A percentile compares a stretch with the other conserved stretches of the same genome.
These are phyloP conservation scores for Antheraea yamamai DNA, from an alignment of 2,888 invertebrate species.

Conservation along the genomic window DNA sequence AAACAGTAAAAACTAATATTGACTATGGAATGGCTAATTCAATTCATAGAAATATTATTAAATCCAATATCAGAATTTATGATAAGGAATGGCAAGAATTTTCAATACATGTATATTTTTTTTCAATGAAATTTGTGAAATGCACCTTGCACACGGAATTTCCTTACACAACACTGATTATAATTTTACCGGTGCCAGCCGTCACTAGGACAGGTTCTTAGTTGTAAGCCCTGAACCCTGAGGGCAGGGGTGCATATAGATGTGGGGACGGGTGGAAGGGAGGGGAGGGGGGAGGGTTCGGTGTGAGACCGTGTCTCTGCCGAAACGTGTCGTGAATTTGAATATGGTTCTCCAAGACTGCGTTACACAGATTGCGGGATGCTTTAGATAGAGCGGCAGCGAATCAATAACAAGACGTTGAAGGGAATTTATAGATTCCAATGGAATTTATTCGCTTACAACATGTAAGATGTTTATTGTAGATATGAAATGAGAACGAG, in stretches of 20 bases:
- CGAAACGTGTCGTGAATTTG: constrained; percentile 11
- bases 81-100: too few species aligned
- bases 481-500: too few species aligned
- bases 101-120: too few species aligned
- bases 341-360: background rate
- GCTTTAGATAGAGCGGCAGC: background rate
- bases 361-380: constrained; percentile 11
- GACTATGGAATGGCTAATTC: too few species aligned
- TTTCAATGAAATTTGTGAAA: too few species aligned
- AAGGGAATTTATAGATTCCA: constrained; percentile 7
- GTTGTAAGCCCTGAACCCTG: background rate
- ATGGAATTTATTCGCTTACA: background rate
- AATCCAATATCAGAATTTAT: too few species aligned
- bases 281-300: background rate
- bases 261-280: background rate
- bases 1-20: too few species aligned
- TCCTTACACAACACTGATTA: background rate
- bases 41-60: too few species aligned
- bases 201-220: background rate
- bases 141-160: background rate
- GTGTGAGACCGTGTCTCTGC: background rate
- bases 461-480: background rate
- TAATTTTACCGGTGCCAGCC: background rate
- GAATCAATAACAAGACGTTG: constrained; percentile 9
- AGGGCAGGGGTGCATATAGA: background rate